Percentiles rank a stretch among this genome's conserved stretches.
Conservation (phyloP, 2,797 vertebrate species). For the Chrysocyon brachyurus region DNA sequence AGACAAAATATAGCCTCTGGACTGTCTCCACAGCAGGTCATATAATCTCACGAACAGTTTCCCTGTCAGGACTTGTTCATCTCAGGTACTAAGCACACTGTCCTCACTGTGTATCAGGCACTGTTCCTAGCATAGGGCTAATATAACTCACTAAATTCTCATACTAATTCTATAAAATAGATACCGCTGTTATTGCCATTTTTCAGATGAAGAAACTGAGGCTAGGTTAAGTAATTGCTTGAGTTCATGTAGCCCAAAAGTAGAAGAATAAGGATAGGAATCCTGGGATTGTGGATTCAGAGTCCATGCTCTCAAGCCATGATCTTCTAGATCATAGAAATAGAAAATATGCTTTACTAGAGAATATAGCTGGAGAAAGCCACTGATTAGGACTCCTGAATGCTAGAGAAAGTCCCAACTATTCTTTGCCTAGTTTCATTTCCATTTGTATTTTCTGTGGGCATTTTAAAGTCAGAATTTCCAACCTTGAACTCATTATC, state of each 20-base stretch:
- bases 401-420: not conserved
- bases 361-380: not conserved
- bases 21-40: not conserved
- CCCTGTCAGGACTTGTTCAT: not conserved
- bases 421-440: not conserved
- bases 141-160: not conserved
- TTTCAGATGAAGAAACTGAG: constrained; percentile 31
- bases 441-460: not conserved
- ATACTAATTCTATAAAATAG: not conserved
- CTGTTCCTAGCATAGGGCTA: not conserved
- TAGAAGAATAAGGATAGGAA: not conserved
- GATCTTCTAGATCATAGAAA: not conserved
- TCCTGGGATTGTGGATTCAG: not conserved
- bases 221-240: not conserved
- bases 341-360: not conserved
- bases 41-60: not conserved
- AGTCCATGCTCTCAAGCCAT: not conserved
- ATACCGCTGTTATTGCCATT: not conserved
- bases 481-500: not conserved
- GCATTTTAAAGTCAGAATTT: not conserved
- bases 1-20: not conserved
- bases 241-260: not conserved
- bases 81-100: not conserved
- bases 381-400: not conserved
- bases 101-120: not conserved